These are phyloP conservation scores for Nerophis ophidion DNA, from an alignment of 2,113 vertebrate species.

Conservation along the genomic window DNA sequence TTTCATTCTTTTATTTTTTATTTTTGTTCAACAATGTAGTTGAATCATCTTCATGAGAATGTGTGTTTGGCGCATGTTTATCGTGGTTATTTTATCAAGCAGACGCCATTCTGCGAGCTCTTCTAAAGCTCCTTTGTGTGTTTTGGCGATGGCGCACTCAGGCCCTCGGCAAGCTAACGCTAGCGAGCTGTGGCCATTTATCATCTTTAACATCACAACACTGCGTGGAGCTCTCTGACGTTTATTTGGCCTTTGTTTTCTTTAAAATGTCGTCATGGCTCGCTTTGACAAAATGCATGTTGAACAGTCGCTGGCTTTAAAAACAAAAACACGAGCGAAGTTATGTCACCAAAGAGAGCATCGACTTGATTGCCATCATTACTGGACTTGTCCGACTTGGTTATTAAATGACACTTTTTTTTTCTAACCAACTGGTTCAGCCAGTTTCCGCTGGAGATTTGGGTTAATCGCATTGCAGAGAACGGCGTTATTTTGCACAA, in stretches of 20 bases:
- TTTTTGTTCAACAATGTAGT: not conserved
- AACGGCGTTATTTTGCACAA: constrained; percentile 35
- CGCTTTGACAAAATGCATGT: too few relatives aligned
- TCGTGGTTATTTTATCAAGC: not conserved
- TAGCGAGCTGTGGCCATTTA: constrained; percentile 28
- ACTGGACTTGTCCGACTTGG: too few relatives aligned
- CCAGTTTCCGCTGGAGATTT: constrained; percentile 33
- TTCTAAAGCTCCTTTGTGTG: constrained; percentile 58
- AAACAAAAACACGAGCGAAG: not conserved
- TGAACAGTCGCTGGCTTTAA: too few relatives aligned
- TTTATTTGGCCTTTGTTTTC: not conserved
- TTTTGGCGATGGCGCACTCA: constrained; percentile 63
- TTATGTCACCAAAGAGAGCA: not conserved
- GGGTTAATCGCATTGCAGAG: constrained; percentile 59
- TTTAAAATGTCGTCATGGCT: not conserved
- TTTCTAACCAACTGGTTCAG: constrained; percentile 13
- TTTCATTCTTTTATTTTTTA: not conserved
- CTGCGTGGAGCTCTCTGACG: not conserved
- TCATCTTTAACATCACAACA: not conserved
- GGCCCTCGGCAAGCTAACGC: constrained; percentile 53
- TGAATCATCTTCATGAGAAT: too few relatives aligned
- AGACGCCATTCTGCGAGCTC: not conserved
- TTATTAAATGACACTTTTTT: not conserved
- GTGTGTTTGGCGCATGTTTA: too few relatives aligned
- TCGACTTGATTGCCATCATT: not conserved